Conservation (phyloP, 2,113 vertebrate genomes). For the Anguilla japonica region DNA sequence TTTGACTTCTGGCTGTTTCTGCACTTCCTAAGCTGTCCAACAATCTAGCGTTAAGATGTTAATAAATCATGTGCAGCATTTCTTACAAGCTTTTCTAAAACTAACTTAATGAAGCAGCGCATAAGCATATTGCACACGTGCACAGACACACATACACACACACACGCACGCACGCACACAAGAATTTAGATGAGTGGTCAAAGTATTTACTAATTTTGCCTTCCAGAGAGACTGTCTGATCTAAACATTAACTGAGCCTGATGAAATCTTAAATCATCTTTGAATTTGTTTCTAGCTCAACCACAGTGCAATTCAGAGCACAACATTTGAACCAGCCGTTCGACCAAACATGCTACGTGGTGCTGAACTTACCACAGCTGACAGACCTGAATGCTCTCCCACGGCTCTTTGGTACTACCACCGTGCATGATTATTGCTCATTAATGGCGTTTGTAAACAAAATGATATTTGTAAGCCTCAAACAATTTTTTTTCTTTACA, state of each 20-base stretch:
- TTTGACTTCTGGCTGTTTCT: neutral
- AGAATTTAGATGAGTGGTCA: neutral
- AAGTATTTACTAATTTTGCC: neutral
- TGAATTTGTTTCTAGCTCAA: neutral
- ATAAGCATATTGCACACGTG: no score
- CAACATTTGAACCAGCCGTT: neutral
- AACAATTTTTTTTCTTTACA: no score
- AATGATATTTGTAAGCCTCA: neutral
- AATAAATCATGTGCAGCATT: neutral
- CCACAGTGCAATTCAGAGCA: neutral
- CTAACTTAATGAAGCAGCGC: neutral
- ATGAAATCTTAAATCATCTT: neutral
- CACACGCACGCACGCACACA: neutral
- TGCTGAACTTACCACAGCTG: neutral
- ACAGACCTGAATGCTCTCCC: neutral
- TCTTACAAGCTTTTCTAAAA: slow-evolving; percentile 13
- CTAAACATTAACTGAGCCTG: neutral
- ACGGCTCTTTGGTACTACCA: neutral
- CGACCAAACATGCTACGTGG: neutral
- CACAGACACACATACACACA: no score
- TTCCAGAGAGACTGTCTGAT: neutral
- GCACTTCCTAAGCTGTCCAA: slow-evolving; percentile 13
- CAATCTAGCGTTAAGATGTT: neutral
- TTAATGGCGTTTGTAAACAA: neutral
- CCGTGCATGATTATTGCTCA: neutral